Conservation (phyloP, 2,113 vertebrate species). For the Athene noctua region DNA sequence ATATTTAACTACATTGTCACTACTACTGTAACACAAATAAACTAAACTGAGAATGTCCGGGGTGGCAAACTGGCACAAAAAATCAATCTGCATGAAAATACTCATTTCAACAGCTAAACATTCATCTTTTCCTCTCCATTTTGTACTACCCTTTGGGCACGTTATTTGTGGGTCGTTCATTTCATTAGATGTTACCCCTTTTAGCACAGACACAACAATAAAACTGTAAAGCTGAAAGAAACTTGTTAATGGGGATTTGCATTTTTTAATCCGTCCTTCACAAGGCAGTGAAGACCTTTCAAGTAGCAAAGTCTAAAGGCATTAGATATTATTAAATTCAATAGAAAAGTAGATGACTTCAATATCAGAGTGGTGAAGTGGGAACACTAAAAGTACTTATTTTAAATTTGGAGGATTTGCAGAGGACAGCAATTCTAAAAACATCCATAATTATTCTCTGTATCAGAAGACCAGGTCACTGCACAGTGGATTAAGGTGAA, state of each 20-base stretch:
- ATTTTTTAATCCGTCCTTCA: neutral
- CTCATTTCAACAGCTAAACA: constrained; percentile 40
- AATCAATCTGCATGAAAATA: constrained; percentile 51
- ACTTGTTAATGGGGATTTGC: neutral
- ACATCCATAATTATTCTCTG: constrained; percentile 21
- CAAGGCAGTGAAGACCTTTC: neutral
- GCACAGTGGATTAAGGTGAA: constrained; percentile 53
- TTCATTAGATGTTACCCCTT: neutral
- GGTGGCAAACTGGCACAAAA: constrained; percentile 32
- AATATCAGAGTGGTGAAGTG: neutral
- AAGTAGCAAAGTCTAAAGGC: neutral
- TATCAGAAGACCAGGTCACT: constrained; percentile 51
- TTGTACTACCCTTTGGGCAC: neutral
- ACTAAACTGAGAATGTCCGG: constrained; percentile 62
- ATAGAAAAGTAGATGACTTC: constrained; percentile 9
- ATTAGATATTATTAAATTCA: neutral
- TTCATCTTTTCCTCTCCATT: constrained; percentile 45
- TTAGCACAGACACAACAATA: neutral
- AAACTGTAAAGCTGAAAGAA: constrained; percentile 1
- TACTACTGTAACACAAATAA: constrained; percentile 79
- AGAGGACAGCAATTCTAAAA: constrained; percentile 48
- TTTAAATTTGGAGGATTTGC: constrained; percentile 13
- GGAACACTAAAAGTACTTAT: neutral
- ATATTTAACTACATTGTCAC: constrained; percentile 73
- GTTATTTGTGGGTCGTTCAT: neutral